Evolutionary conservation across 2,888 invertebrate genomes (phyloP).

Genomic region (Polylopha cassiicola): DNA sequence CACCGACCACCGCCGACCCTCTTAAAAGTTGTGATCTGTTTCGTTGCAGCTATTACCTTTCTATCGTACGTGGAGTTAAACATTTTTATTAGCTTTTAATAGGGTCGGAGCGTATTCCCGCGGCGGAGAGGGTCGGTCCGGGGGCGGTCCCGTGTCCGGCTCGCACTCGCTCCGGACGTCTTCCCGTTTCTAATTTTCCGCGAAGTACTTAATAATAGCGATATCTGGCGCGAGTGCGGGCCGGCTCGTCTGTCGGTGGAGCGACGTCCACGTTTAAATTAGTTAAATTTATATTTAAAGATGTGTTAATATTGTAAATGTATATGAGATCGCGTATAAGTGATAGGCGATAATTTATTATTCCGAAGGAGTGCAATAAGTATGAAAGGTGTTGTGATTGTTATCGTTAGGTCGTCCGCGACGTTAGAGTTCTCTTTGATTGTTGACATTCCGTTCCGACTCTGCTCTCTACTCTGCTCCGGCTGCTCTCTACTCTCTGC

Average conservation of each 20-base stretch:
- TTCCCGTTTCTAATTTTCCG: too few species aligned
- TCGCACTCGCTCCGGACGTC: slow-evolving; percentile 9
- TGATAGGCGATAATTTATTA: slow-evolving; percentile 67
- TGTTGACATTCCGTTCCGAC: slow-evolving; percentile 65
- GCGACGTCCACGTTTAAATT: slow-evolving; percentile 61
- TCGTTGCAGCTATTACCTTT: slow-evolving; percentile 18
- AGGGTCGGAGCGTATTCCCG: slow-evolving; percentile 2
- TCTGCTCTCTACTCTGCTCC: too few species aligned
- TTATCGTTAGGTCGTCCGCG: slow-evolving; percentile 58
- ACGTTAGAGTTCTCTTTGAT: slow-evolving; percentile 40
- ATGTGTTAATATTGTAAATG: slow-evolving; percentile 76
- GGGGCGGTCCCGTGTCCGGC: slow-evolving; percentile 3
- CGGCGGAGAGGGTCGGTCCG: background rate
- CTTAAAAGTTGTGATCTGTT: slow-evolving; percentile 20
- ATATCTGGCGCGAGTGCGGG: slow-evolving; percentile 18
- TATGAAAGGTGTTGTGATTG: slow-evolving; percentile 73
- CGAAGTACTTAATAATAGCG: slow-evolving; percentile 24
- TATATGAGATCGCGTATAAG: slow-evolving; percentile 66
- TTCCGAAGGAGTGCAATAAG: slow-evolving; percentile 75
- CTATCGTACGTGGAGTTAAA: slow-evolving; percentile 9
- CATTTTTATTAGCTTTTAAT: slow-evolving; percentile 19
- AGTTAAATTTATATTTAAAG: slow-evolving; percentile 74
- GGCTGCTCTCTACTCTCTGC: too few species aligned
- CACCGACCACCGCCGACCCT: slow-evolving; percentile 14
- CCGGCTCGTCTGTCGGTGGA: slow-evolving; percentile 29